Conservation (phyloP, 1,140 invertebrate species). For the Macrobrachium rosenbergii region DNA sequence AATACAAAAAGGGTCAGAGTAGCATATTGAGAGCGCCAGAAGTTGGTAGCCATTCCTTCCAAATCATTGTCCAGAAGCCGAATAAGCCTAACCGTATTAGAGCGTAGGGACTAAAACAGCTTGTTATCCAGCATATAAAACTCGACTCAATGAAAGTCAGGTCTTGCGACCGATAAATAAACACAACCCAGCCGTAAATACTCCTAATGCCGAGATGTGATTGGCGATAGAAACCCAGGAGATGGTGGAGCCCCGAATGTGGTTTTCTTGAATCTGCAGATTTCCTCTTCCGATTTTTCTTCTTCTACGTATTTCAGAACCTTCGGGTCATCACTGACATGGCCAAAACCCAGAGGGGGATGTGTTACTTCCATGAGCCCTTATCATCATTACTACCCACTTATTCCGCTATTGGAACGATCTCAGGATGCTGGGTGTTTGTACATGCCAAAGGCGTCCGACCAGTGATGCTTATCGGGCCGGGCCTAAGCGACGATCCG, state of each 20-base stretch:
- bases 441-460: too few relatives aligned
- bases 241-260: constrained; percentile 7
- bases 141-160: constrained; percentile 37
- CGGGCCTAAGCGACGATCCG: too few relatives aligned
- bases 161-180: constrained; percentile 45
- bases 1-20: neutral
- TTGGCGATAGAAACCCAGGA: constrained; percentile 37
- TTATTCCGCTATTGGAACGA: constrained; percentile 7
- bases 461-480: too few relatives aligned
- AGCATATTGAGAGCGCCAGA: neutral
- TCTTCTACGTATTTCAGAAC: too few relatives aligned
- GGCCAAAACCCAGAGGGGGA: too few relatives aligned
- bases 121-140: constrained; percentile 10
- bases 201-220: constrained; percentile 47
- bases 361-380: too few relatives aligned
- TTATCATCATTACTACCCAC: constrained; percentile 2
- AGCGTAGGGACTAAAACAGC: constrained; percentile 15
- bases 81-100: constrained; percentile 6
- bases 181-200: constrained; percentile 50
- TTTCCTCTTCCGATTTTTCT: neutral
- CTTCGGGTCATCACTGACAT: too few relatives aligned
- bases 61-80: constrained; percentile 10
- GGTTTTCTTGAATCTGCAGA: constrained; percentile 11
- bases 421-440: too few relatives aligned
- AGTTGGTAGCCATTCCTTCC: neutral